phyloP scores from a whole-genome alignment of 2,797 vertebrate species.

The Phaenicophaeus curvirostris region DNA sequence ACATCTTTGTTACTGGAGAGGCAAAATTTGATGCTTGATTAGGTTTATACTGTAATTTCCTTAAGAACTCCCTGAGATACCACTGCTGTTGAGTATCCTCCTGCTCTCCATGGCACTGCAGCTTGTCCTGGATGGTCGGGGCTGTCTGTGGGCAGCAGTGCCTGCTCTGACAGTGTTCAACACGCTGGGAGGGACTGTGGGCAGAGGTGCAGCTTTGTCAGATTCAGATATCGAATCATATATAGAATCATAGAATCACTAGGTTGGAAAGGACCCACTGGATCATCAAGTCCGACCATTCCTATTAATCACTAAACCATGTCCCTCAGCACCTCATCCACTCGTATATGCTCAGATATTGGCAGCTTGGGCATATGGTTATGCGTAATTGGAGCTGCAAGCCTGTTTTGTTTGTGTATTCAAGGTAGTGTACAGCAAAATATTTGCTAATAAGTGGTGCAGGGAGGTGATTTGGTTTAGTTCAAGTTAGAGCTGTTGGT shows the following conservation, averaged over 20 bases:
- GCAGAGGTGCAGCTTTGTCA: background rate
- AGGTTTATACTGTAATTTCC: background rate
- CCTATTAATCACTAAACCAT: too few relatives aligned
- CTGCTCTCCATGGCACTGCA: rapidly evolving
- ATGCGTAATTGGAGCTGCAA: background rate
- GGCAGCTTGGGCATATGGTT: background rate
- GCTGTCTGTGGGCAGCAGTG: background rate
- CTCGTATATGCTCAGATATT: too few relatives aligned
- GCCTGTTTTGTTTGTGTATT: too few relatives aligned
- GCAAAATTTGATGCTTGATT: background rate
- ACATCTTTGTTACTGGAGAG: background rate
- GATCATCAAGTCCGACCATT: too few relatives aligned
- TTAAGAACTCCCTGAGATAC: too few relatives aligned
- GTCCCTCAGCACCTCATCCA: too few relatives aligned
- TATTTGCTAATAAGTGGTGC: rapidly evolving
- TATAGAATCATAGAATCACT: too few relatives aligned
- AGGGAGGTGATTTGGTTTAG: background rate
- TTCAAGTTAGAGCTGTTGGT: background rate
- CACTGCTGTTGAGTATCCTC: background rate
- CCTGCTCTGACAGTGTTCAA: too few relatives aligned
- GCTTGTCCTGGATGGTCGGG: rapidly evolving
- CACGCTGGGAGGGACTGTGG: background rate
- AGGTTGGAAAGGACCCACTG: too few relatives aligned
- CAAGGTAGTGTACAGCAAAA: too few relatives aligned
- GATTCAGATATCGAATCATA: too few relatives aligned